phyloP scores from a whole-genome alignment of 1,140 invertebrate genomes.

The Oedothorax gibbosus region DNA sequence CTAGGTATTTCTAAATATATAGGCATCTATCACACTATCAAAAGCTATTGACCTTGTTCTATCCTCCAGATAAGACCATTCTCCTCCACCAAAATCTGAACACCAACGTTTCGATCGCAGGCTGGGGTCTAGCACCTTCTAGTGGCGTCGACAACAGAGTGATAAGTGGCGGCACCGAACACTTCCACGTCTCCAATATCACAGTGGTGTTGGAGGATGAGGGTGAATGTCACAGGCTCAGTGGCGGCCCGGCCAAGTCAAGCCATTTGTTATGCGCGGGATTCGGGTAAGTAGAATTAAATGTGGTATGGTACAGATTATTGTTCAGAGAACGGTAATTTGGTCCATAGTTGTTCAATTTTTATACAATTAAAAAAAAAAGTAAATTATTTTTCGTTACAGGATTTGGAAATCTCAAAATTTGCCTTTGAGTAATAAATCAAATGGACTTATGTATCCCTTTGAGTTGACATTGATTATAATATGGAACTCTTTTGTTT shows the following conservation, averaged over 20 bases:
- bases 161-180: background rate
- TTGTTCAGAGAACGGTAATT: too few relatives aligned
- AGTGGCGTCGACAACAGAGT: background rate
- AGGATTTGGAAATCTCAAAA: too few relatives aligned
- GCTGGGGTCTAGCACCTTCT: slow-evolving; percentile 17
- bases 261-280: slow-evolving; percentile 20
- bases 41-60: background rate
- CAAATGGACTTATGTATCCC: background rate
- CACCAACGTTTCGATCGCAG: slow-evolving; percentile 42
- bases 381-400: too few relatives aligned
- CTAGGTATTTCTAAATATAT: background rate
- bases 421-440: background rate
- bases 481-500: background rate
- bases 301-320: background rate
- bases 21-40: background rate
- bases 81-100: slow-evolving; percentile 21
- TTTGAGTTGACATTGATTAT: background rate
- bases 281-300: slow-evolving; percentile 5
- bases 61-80: slow-evolving; percentile 5
- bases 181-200: background rate
- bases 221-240: background rate
- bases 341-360: too few relatives aligned
- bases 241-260: background rate
- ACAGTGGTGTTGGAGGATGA: slow-evolving; percentile 3
- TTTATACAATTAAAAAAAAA: too few relatives aligned